Base-by-base conservation (phyloP, 2,113 vertebrate genomes). In the Guaruba guarouba region DNA sequence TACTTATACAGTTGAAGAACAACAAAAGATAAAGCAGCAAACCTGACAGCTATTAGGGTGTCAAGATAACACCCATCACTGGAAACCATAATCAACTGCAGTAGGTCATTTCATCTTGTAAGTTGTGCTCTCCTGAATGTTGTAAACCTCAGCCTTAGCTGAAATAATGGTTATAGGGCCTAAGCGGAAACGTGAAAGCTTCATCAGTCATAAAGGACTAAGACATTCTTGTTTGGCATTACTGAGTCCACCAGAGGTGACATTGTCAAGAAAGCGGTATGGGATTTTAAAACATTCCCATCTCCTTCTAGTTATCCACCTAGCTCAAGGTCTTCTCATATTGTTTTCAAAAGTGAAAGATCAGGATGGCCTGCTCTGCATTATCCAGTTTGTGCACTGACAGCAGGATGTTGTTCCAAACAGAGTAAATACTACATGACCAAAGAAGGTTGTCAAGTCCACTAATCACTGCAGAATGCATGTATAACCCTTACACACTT, bases 401-500 rank as follows among this genome's bases (percentile, higher is more conserved):
- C 27, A 77, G 59, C 0, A 0, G 44, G 20, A 13, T 27, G 11
- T 22, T 0, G 0, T 28, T 41, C 54, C 54, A 66, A 39, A n/a
- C 2, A 3, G 6, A 77, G 28, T 24, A 62, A 18, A 6, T 28
- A 7, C 22, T 9, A 7, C 6, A 16, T 27, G 13, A 19, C 8
- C 11, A 8, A 9, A 24, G 6, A 28, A 27, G 17, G 12, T 13
- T 25, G 27, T 39, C 43, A 10, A 49, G 17, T 7, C 71, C 16
- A 29, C 25, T 82, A 61, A 61, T 64, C 28, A 13, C 16, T 66
- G 7, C 17, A 82, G 44, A 79, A 68, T 61, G 11, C 4, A 37
- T 73, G 25, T 73, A 14, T 86, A 62, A 68, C 11, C 6, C 33
- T 37, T 55, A 73, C 17, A 68, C 2, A 22, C 8, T 37, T 51